Base-by-base conservation (phyloP, 1,140 invertebrate species). In the Nasonia vitripennis region DNA sequence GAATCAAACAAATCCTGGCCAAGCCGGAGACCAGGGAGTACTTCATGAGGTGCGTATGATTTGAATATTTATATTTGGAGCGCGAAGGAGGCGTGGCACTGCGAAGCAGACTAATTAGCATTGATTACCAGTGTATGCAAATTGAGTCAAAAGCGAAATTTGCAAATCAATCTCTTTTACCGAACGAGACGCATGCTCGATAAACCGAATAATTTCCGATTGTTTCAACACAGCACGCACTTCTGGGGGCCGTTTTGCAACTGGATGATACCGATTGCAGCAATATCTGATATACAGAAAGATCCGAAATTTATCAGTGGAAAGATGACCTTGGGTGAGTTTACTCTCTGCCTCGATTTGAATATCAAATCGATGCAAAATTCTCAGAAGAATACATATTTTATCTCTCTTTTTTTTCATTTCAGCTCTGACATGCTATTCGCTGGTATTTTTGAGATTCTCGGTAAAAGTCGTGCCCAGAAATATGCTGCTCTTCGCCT, bases 211-310 rank as follows among this genome's bases (percentile, higher is more conserved):
- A 55, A 41, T 68, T 55, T 78, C 20, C 17, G 17, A 71, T 41
- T 74, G 2, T 73, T 73, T 37, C 34, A n/a, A 75, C 45, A 41
- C 9, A 98, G 97, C 92, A 98, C 97, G 70, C 97, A 98, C 92
- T 98, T 98, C 92, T 98, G 97, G 97, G 97, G 97, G 41, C 97
- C 97, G 78, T 95, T 98, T 83, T 98, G 98, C 70, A 99, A 99
- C 93, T 99, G 98, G 98, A 98, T 98, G 78, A 98, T 99, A 90
- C 99, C 99, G 45, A 91, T 99, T 88, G 98, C 99, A 71, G 97
- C 98, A 14, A 95, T 99, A 86, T 96, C 96, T 80, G 99, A 99
- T 93, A 96, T 96, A 85, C 95, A 96, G 88, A 99, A 99, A 94
- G 96, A 98, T 94, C 98, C 98, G 5, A 97, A 96, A 91, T 96